Conservation (phyloP, 2,888 invertebrate species). For the Epirrhoe alternata region DNA sequence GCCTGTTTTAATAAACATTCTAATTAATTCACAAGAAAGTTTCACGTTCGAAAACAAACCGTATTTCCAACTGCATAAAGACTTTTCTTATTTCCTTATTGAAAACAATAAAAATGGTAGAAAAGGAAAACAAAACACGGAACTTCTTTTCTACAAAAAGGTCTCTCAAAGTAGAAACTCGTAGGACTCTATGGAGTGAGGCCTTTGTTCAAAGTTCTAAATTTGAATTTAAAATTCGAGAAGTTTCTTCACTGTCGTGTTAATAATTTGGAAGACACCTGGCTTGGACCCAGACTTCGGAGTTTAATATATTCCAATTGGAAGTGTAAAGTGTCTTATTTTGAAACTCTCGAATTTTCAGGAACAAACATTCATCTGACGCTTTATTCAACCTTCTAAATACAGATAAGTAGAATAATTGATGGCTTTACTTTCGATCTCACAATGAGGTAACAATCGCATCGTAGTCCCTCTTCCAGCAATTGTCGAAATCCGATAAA, state of each 20-base stretch:
- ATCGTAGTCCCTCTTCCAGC: constrained; percentile 3
- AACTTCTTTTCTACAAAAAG: constrained; percentile 45
- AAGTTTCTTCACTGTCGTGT: constrained; percentile 67
- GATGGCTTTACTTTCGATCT: neutral
- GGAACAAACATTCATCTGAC: constrained; percentile 5
- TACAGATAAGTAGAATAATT: neutral
- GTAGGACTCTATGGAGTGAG: constrained; percentile 43
- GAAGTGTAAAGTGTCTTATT: constrained; percentile 32
- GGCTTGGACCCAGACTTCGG: constrained; percentile 44
- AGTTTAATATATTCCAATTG: constrained; percentile 34
- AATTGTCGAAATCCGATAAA: constrained; percentile 26
- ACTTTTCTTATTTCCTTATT: constrained; percentile 39
- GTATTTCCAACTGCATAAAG: constrained; percentile 29
- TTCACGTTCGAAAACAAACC: constrained; percentile 24
- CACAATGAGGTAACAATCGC: constrained; percentile 3
- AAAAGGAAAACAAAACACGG: constrained; percentile 51
- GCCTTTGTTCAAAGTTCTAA: constrained; percentile 54
- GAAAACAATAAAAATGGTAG: constrained; percentile 47
- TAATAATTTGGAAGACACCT: constrained; percentile 77
- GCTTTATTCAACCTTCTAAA: neutral
- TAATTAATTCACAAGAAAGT: constrained; percentile 24
- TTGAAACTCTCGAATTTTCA: constrained; percentile 11
- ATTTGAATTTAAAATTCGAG: constrained; percentile 79
- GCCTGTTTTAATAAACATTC: constrained; percentile 33
- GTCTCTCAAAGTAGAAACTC: constrained; percentile 36